A percentile compares a stretch with the other conserved stretches of the same genome.
These are phyloP conservation scores for Rhabdornis inornatus DNA, from an alignment of 2,113 vertebrate species.

Conservation along the genomic window DNA sequence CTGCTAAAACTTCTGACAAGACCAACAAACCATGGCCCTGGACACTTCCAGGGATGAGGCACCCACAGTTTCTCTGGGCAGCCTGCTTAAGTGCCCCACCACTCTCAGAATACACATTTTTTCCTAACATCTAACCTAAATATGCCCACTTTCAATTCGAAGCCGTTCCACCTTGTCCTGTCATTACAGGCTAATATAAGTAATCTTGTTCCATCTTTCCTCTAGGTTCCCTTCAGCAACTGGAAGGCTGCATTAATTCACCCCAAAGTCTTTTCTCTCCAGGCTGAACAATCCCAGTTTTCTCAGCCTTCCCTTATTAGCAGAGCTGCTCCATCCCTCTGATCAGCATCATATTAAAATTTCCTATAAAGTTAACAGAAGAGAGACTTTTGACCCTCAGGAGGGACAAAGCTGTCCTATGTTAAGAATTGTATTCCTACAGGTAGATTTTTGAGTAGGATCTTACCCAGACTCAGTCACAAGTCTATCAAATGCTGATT, in stretches of 20 bases:
- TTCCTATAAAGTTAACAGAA: background rate
- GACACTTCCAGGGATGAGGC: background rate
- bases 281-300: background rate
- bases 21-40: background rate
- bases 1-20: background rate
- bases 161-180: accelerated
- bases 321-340: background rate
- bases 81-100: background rate
- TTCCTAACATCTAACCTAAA: background rate
- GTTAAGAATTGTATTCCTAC: background rate
- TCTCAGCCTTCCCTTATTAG: background rate
- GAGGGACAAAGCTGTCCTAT: background rate
- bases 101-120: background rate
- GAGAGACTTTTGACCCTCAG: background rate
- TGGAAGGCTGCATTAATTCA: background rate
- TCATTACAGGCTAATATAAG: background rate
- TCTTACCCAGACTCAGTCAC: background rate
- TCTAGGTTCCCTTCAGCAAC: background rate
- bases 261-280: background rate
- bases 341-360: background rate
- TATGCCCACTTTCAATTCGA: accelerated
- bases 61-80: background rate
- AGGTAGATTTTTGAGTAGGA: background rate
- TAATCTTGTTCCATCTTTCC: background rate
- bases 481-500: background rate